Evolutionary conservation across 2,113 vertebrate species (phyloP), one percentile per base, ranked within the genome.

Genomic region (Cyprinodon brontotheroides): DNA sequence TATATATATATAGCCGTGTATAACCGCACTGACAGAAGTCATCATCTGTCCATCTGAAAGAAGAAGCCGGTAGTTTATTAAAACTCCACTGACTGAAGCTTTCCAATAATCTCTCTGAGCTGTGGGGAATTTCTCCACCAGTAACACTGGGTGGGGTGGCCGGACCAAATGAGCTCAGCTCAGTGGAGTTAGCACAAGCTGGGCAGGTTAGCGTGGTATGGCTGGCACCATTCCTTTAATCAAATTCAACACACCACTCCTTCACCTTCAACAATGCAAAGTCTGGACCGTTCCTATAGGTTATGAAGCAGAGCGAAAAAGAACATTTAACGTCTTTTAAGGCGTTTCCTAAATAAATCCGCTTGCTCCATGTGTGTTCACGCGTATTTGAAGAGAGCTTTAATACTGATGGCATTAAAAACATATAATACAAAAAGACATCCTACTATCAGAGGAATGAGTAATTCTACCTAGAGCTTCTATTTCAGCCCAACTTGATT

Each of bases 221-320:
- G n/a, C n/a, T n/a, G n/a, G 41, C 83, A 84, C 17, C 89, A 92
- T 91, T 92, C 86, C 84, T 84, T 53, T 57, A 43, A 10, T 70
- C 36, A 45, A 36, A 77, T 64, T 84, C 13, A 57, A 39, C 40
- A 63, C 37, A 65, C 83, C 82, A 80, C 88, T 79, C 92, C 89
- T 88, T 66, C 63, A 68, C 60, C 37, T 78, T 50, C 29, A 0
- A 38, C 10, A 12, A 45, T 29, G 0, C 2, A 50, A 41, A 3
- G 43, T 45, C 20, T 20, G 0, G 29, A 45, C 37, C 70, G 36
- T 1, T 48, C 22, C 47, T 20, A 38, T 11, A 2, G 50, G 1
- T n/a, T n/a, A 14, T 2, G 22, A 29, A 37, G 3, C 13, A 17
- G 22, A 50, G 65, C 29, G 10, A n/a, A n/a, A 37, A 36, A 3